phyloP scores from a whole-genome alignment of 2,797 vertebrate genomes.

The Hoplostethus mediterraneus region DNA sequence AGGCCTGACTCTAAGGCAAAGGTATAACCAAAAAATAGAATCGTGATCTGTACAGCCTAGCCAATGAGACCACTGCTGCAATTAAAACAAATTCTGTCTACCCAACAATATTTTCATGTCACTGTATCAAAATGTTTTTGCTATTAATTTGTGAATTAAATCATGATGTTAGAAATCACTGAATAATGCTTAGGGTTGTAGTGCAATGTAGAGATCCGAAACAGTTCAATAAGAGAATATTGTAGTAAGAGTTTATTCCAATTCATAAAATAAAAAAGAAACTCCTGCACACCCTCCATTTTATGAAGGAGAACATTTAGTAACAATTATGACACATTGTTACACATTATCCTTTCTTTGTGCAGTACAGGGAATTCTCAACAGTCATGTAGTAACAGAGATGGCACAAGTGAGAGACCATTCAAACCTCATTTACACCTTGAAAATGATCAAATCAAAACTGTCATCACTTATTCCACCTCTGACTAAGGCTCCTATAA shows the following conservation, averaged over 20 bases:
- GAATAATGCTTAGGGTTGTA: too few relatives aligned
- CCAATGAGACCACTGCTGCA: conserved; percentile 25
- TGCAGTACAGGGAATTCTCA: conserved; percentile 38
- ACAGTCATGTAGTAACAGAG: conserved; percentile 7
- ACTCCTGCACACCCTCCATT: neutral
- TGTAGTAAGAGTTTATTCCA: too few relatives aligned
- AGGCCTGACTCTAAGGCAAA: conserved; percentile 26
- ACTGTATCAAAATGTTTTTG: neutral
- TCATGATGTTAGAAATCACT: too few relatives aligned
- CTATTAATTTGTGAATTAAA: neutral
- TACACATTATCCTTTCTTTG: conserved; percentile 4
- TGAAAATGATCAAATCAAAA: conserved; percentile 12
- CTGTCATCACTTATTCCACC: neutral
- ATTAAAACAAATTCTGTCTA: conserved; percentile 38
- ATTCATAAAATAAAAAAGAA: neutral
- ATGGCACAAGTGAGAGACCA: conserved; percentile 15
- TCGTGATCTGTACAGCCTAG: conserved; percentile 7
- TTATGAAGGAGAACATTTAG: neutral
- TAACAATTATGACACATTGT: too few relatives aligned
- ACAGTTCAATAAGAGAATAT: neutral
- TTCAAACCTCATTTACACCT: conserved; percentile 2
- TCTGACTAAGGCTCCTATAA: conserved; percentile 21
- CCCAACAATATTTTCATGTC: conserved; percentile 5
- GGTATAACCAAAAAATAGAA: neutral
- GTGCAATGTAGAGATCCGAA: neutral